phyloP scores from a whole-genome alignment of 2,888 invertebrate species.

The Sarcophaga variegata region DNA sequence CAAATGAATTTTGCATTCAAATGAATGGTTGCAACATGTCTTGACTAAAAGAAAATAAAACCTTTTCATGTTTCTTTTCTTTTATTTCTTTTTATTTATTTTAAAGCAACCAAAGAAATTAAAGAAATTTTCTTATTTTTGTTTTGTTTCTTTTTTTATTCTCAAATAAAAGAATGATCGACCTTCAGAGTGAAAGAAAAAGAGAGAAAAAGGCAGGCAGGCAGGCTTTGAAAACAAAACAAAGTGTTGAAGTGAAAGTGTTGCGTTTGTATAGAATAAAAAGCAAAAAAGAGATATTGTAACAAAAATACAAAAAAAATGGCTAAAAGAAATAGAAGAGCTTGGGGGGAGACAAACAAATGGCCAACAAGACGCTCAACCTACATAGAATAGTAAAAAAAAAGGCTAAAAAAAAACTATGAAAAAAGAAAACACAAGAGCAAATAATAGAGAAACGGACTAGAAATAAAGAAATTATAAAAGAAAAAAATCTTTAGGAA shows the following conservation, averaged over 20 bases:
- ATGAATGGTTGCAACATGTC: constrained; percentile 20
- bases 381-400: constrained; percentile 58
- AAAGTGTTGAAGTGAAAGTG: constrained; percentile 67
- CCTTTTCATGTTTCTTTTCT: constrained; percentile 2
- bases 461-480: constrained; percentile 31
- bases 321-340: background rate
- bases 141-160: background rate
- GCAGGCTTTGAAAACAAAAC: background rate
- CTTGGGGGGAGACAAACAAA: background rate
- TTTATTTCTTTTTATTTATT: no score
- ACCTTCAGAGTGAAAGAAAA: constrained; percentile 40
- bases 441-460: background rate
- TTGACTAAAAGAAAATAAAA: constrained; percentile 27
- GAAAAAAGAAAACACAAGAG: background rate
- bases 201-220: no score
- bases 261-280: constrained; percentile 52
- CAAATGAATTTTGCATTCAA: constrained; percentile 58
- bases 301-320: background rate
- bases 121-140: background rate
- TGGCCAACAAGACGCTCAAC: constrained; percentile 63
- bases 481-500: constrained; percentile 24
- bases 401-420: background rate
- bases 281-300: background rate
- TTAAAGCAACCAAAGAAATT: background rate
- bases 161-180: constrained; percentile 28